Percentiles rank a stretch among this genome's conserved stretches.
These are phyloP conservation scores for Drosophila seguyi DNA, from an alignment of 1,140 invertebrate genomes.

Conservation along the genomic window DNA sequence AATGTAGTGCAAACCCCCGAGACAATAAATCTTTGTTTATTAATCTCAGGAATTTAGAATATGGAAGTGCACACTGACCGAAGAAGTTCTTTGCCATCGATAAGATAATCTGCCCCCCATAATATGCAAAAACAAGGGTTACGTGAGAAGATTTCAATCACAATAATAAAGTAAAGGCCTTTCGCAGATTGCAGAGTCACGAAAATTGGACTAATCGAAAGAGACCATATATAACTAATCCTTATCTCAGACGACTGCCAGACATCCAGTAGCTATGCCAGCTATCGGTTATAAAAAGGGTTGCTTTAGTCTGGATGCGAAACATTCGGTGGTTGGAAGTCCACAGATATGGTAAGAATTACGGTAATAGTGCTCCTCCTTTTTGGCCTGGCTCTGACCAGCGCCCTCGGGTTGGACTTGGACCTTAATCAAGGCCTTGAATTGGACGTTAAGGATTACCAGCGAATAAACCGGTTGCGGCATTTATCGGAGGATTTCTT, in stretches of 20 bases:
- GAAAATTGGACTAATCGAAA: conserved; percentile 19
- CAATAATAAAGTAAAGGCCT: conserved; percentile 9
- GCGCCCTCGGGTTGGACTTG: not conserved
- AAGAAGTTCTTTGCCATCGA: not conserved
- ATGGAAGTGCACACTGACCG: not conserved
- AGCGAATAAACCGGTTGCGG: conserved; percentile 27
- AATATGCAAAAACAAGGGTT: conserved; percentile 26
- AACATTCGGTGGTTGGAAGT: conserved; percentile 12
- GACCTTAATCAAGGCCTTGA: not conserved
- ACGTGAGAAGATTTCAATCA: conserved; percentile 21
- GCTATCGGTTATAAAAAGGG: conserved; percentile 43
- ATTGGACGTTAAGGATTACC: conserved; percentile 36
- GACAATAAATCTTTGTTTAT: not conserved
- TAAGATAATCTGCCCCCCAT: conserved; percentile 27
- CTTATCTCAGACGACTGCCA: conserved; percentile 30
- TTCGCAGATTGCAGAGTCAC: conserved; percentile 17
- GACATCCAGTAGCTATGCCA: conserved; percentile 8
- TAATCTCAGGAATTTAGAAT: not conserved
- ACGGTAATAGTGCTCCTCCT: conserved; percentile 18
- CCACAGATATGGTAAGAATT: conserved; percentile 25
- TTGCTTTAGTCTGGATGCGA: conserved; percentile 7
- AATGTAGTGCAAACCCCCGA: not conserved
- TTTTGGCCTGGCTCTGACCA: conserved; percentile 23
- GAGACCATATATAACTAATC: conserved; percentile 37
- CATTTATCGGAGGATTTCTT: conserved; percentile 42